Conservation (phyloP, 2,888 invertebrate species). For the Eudasyphora cyanicolor region DNA sequence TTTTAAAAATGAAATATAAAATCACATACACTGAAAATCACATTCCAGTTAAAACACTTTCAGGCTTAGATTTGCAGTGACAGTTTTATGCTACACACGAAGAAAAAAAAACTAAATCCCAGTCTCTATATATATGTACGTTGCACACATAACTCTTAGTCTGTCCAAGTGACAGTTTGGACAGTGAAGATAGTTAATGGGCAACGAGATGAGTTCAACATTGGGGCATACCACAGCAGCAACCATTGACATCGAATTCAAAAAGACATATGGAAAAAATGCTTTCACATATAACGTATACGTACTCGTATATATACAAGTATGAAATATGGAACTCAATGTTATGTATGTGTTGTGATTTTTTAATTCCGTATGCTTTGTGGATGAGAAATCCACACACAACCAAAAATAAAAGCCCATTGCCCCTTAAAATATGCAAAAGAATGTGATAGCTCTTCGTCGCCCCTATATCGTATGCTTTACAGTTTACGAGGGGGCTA, state of each 20-base stretch:
- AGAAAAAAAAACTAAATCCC: slow-evolving; percentile 18
- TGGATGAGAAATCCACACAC: background rate
- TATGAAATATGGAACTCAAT: background rate
- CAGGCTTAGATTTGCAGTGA: slow-evolving; percentile 43
- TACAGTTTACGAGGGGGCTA: background rate
- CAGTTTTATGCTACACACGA: background rate
- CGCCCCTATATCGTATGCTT: background rate
- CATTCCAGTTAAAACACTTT: slow-evolving; percentile 46
- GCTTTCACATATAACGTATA: background rate
- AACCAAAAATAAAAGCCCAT: background rate
- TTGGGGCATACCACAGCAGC: background rate
- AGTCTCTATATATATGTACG: slow-evolving; percentile 9
- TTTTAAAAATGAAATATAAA: slow-evolving; percentile 67
- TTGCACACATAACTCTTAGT: background rate
- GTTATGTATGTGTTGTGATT: slow-evolving; percentile 13
- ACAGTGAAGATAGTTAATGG: slow-evolving; percentile 56
- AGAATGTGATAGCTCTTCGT: slow-evolving; percentile 10
- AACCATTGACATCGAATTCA: background rate
- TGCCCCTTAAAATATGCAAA: slow-evolving; percentile 19
- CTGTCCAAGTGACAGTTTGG: slow-evolving; percentile 48
- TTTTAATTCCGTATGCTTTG: background rate
- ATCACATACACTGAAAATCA: slow-evolving; percentile 23
- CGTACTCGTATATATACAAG: background rate
- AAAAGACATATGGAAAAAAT: background rate
- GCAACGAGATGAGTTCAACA: slow-evolving; percentile 39